Evolutionary conservation across 2,888 invertebrate species (phyloP), one percentile per base, ranked within the genome.

Genomic region (Epinotia brunnichana): DNA sequence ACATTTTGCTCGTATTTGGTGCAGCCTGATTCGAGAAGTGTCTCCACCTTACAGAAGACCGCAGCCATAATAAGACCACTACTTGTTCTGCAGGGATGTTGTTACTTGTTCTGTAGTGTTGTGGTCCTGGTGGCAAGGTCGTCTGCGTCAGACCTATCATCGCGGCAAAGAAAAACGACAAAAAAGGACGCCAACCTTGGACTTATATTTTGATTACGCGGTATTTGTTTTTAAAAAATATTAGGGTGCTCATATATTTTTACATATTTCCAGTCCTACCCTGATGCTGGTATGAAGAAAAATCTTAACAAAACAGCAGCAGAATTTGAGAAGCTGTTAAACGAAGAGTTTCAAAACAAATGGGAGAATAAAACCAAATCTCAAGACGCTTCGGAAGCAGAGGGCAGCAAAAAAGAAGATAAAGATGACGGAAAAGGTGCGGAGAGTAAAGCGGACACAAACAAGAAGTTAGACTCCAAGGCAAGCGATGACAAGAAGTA

Each of bases 281-380:
- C 93, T 48, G 93, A 94, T 78, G 64, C 86, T 15, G 76, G 79
- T 2, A 91, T 93, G 91, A 93, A 92, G 78, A 90, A 88, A 77
- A 91, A 90, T 79, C 85, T 93, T 0, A 89, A 88, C 76, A 93
- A 90, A 86, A 81, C 92, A n/a, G 88, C 92, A 5, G 80, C 85
- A 21, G 92, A 93, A 69, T 93, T 94, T 74, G 93, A 94, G 76
- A 92, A 88, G 78, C 83, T 90, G 78, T 80, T 93, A 48, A 87
- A 80, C 72, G 91, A 92, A 71, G 92, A 92, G 77, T 92, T 92
- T 80, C 90, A 86, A 75, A 84, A 80, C 74, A 92, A 92, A 81
- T 81, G 82, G 76, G 91, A 92, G 53, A 76, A 78, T 10, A 91
- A 88, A 77, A 74, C 77, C 7, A 90, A 90, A 77, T 41, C 81